These are phyloP conservation scores for Drosophila differens DNA, from an alignment of 2,888 invertebrate species.

Conservation along the genomic window DNA sequence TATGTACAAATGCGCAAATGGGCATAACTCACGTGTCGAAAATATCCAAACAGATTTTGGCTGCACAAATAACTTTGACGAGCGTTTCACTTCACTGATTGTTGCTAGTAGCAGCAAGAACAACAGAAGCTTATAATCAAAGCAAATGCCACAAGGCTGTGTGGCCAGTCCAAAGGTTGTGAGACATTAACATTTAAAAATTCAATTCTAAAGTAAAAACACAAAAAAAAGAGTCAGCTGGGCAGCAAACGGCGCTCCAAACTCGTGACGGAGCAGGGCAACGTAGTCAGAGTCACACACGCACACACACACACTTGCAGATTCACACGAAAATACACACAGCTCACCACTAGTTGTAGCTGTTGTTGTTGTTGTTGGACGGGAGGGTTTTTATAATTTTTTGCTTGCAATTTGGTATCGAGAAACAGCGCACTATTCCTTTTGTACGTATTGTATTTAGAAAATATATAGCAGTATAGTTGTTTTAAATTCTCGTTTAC, in stretches of 20 bases:
- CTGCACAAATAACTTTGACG: conserved; percentile 23
- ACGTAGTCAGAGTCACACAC: conserved; percentile 41
- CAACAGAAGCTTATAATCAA: conserved; percentile 26
- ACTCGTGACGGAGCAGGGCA: conserved; percentile 69
- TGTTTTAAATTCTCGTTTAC: conserved; percentile 28
- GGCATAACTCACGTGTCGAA: conserved; percentile 56
- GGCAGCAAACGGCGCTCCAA: conserved; percentile 61
- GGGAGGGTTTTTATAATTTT: conserved; percentile 26
- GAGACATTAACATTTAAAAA: conserved; percentile 54
- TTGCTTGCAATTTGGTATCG: conserved; percentile 19
- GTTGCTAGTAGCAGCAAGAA: conserved; percentile 24
- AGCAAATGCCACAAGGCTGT: conserved; percentile 57
- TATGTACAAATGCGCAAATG: conserved; percentile 3
- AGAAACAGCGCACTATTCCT: conserved; percentile 12
- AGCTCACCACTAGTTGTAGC: conserved; percentile 11
- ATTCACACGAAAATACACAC: conserved; percentile 34
- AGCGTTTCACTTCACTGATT: conserved; percentile 67
- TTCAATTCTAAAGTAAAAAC: conserved; percentile 47
- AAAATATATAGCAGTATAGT: conserved; percentile 37
- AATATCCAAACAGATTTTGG: conserved; percentile 41
- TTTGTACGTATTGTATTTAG: conserved; percentile 18
- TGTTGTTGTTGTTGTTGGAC: conserved; percentile 27
- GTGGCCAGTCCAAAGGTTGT: conserved; percentile 68
- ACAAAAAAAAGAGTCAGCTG: conserved; percentile 33
- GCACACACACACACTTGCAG: conserved; percentile 20